Conservation (phyloP, 2,888 invertebrate genomes). For the Hydrotaea diabolus region DNA sequence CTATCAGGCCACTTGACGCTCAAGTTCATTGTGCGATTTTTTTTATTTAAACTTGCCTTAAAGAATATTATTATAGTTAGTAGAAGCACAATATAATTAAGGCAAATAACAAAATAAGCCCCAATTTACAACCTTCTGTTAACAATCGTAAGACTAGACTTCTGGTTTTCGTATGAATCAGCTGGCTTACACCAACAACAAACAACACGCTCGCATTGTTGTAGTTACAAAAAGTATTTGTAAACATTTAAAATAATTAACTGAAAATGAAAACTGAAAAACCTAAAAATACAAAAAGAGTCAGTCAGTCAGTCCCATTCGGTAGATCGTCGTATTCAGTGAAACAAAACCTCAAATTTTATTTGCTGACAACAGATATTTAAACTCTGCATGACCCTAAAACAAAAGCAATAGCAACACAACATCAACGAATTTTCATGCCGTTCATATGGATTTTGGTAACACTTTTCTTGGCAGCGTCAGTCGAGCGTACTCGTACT, state of each 20-base stretch:
- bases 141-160: too few species aligned
- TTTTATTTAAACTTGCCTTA: too few species aligned
- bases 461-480: constrained; percentile 54
- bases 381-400: constrained; percentile 45
- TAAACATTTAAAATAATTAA: constrained; percentile 36
- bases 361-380: constrained; percentile 47
- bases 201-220: neutral
- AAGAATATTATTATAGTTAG: too few species aligned
- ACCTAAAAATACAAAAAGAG: neutral
- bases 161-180: constrained; percentile 1
- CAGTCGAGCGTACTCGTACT: constrained; percentile 46
- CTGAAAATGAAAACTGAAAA: constrained; percentile 28
- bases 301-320: neutral
- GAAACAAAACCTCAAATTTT: neutral
- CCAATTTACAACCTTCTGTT: too few species aligned
- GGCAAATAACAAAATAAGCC: too few species aligned
- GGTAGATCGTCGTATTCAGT: neutral
- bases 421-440: neutral
- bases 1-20: too few species aligned
- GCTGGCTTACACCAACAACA: neutral
- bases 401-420: neutral
- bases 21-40: too few species aligned
- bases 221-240: neutral
- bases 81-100: too few species aligned
- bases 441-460: neutral